Percentiles rank a stretch among this genome's conserved stretches.
Evolutionary conservation across 2,113 vertebrate genomes (phyloP).

Genomic region (Oreamnos americanus): DNA sequence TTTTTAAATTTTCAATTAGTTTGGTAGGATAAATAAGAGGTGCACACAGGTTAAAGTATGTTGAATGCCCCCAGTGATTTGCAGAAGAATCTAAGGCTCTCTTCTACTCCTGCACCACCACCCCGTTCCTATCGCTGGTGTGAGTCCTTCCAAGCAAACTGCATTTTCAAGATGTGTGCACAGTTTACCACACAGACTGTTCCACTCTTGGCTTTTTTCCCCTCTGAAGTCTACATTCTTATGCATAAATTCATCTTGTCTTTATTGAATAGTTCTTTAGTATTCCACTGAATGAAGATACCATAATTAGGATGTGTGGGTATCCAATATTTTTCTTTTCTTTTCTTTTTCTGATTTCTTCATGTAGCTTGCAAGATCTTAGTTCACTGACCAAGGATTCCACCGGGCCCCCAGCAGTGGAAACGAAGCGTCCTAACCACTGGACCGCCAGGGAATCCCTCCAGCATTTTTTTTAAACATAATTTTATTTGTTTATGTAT

Average conservation of each 20-base stretch:
- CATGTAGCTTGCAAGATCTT: background rate
- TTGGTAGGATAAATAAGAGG: background rate
- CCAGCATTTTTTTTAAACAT: background rate
- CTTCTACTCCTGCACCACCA: background rate
- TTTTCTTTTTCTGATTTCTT: background rate
- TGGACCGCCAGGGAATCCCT: background rate
- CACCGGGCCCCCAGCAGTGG: background rate
- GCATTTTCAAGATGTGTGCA: accelerated
- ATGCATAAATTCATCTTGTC: background rate
- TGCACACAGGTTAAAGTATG: background rate
- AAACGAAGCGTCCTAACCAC: background rate
- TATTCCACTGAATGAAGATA: background rate
- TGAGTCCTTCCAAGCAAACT: background rate
- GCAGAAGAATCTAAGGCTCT: background rate
- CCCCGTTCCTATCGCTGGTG: background rate
- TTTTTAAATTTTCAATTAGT: background rate
- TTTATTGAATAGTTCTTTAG: background rate
- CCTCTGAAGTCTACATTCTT: background rate
- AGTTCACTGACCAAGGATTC: background rate
- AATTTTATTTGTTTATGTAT: background rate
- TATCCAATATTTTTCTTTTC: background rate
- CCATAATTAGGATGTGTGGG: background rate
- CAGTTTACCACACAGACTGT: accelerated
- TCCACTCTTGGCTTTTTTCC: too few relatives aligned
- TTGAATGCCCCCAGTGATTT: background rate